Conservation (phyloP, 2,113 vertebrate species). For the Syngnathoides biaculeatus region DNA sequence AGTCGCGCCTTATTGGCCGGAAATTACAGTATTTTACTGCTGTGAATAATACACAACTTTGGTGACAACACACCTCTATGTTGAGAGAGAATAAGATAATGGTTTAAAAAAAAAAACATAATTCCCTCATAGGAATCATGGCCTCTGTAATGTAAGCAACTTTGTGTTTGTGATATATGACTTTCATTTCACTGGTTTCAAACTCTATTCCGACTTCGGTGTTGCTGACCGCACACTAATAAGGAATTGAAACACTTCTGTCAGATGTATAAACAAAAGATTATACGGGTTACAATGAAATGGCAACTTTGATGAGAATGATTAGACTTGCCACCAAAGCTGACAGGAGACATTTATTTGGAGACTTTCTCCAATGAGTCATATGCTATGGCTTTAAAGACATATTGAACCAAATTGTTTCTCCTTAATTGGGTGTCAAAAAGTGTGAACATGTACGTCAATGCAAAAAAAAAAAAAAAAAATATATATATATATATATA, state of each 20-base stretch:
- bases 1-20: too few relatives aligned
- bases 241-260: neutral
- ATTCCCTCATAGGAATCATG: neutral
- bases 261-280: conserved; percentile 7
- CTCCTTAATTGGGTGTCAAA: conserved; percentile 11
- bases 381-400: conserved; percentile 24
- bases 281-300: conserved; percentile 24
- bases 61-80: neutral
- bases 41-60: neutral
- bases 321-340: conserved; percentile 16
- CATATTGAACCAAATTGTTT: conserved; percentile 45
- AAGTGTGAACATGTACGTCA: neutral
- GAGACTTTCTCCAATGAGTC: conserved; percentile 40
- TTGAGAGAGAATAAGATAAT: neutral
- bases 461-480: conserved; percentile 2
- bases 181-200: conserved; percentile 16
- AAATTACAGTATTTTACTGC: neutral
- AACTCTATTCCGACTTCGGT: neutral
- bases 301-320: conserved; percentile 25
- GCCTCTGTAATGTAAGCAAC: neutral
- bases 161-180: conserved; percentile 1
- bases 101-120: neutral
- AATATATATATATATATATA: too few relatives aligned
- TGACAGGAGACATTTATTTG: conserved; percentile 36
- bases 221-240: neutral